Base-by-base conservation (phyloP, 2,888 invertebrate genomes). In the Phasia obesa region DNA sequence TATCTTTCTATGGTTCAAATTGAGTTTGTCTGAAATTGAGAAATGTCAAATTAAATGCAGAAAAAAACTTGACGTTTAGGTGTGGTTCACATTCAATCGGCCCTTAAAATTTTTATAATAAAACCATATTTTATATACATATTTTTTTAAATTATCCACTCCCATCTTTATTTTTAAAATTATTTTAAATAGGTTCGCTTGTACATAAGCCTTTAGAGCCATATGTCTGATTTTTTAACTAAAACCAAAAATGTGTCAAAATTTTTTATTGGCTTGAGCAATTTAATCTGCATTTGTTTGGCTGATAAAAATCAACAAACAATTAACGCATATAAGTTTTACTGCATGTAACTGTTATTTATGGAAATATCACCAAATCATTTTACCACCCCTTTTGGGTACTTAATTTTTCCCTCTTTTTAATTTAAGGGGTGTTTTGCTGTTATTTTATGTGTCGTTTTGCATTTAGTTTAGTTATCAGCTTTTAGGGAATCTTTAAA, bases 401-500 rank as follows among this genome's bases (percentile, higher is more conserved):
- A 25, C 51, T 53, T 62, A 11, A 38, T 51, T 31, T 44, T 1
- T 35, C 11, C 23, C 7, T 60, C 35, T 25, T n/a, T 35, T 17
- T 25, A 15, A n/a, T 35, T 47, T 75, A 53, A 77, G 42, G 82
- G 82, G 70, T 78, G 82, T 78, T 69, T 74, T 82, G 38, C 44
- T 53, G 78, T 74, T 74, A 70, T 74, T 59, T 74, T 78, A 38
- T 82, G 82, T 60, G 82, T 74, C 78, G 65, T 83, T 83, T 83
- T 83, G 64, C 78, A 83, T 83, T 82, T 35, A 64, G 70, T 62
- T 55, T 47, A 4, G 27, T 23, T 75, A 83, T 83, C 82, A 38
- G 5, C 3, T 19, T 60, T 47, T 31, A 11, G 7, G 7, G 27
- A 15, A 82, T 74, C 69, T 59, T 53, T 73, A 57, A 27, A 11